A percentile compares a stretch with the other conserved stretches of the same genome.
Evolutionary conservation across 2,113 vertebrate genomes (phyloP).

Genomic region (Lepisosteus oculatus): DNA sequence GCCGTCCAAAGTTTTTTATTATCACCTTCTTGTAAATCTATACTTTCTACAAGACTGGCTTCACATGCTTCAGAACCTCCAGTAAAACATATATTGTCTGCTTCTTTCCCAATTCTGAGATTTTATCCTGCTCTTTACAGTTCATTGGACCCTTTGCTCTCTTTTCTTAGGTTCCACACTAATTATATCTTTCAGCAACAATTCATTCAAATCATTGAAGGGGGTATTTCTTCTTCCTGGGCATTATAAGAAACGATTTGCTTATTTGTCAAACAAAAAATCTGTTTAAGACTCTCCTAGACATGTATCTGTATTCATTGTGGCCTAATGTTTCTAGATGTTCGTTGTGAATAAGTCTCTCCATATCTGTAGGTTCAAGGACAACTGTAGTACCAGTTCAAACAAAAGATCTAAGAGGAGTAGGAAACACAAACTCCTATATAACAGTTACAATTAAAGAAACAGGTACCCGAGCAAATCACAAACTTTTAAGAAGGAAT

Average conservation of each 20-base stretch:
- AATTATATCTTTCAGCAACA: background rate
- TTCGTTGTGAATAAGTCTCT: no score
- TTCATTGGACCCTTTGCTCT: background rate
- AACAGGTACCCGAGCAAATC: no score
- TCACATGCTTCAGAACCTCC: background rate
- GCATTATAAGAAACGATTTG: background rate
- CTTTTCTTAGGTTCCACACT: slow-evolving; percentile 6
- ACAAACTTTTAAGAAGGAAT: no score
- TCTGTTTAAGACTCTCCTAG: no score
- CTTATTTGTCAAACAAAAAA: background rate
- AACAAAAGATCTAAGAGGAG: no score
- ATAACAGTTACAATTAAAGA: no score
- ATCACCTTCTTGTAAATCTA: slow-evolving; percentile 7
- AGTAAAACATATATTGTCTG: background rate
- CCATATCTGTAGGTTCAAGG: no score
- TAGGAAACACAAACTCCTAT: no score
- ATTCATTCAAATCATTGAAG: background rate
- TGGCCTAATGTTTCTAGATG: no score
- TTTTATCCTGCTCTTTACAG: slow-evolving; percentile 5
- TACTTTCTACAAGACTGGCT: slow-evolving; percentile 7
- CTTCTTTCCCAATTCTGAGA: background rate
- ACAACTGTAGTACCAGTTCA: no score
- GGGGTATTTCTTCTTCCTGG: background rate
- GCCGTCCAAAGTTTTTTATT: background rate
- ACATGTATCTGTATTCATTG: no score